Evolutionary conservation across 1,140 invertebrate genomes (phyloP).

Genomic region (Ostrea edulis): DNA sequence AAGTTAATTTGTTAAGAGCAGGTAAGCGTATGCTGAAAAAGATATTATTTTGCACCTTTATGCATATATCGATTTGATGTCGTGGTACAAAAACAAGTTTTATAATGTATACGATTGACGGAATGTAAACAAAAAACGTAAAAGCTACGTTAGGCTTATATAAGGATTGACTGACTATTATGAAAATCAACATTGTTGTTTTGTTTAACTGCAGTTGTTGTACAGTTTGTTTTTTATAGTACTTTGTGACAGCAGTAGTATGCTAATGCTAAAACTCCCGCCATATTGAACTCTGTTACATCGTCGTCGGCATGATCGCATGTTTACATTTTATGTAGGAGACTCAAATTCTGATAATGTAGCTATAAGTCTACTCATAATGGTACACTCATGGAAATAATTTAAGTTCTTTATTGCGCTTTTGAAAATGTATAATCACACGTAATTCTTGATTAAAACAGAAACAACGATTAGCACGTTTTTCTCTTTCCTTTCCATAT

Average conservation of each 20-base stretch:
- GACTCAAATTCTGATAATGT: background rate
- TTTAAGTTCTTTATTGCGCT: too few species aligned
- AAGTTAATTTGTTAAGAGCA: background rate
- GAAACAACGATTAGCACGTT: background rate
- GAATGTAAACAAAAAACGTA: background rate
- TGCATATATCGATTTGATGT: background rate
- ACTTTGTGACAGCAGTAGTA: background rate
- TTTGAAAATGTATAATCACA: too few species aligned
- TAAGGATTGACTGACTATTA: too few species aligned
- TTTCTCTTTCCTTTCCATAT: background rate
- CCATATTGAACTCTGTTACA: conserved; percentile 9
- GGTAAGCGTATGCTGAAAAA: background rate
- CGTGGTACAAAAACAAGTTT: background rate
- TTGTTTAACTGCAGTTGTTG: too few species aligned
- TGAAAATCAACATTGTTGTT: background rate
- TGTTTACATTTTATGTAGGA: background rate
- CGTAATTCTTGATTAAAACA: too few species aligned
- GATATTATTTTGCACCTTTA: background rate
- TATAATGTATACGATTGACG: background rate
- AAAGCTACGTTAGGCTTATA: background rate
- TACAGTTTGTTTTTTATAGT: too few species aligned
- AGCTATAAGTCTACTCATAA: too few species aligned
- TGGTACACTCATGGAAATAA: too few species aligned
- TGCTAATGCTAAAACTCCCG: conserved; percentile 34
- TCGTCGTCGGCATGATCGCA: background rate